Evolutionary conservation across 2,113 vertebrate genomes (phyloP).

Genomic region (Podilymbus podiceps): DNA sequence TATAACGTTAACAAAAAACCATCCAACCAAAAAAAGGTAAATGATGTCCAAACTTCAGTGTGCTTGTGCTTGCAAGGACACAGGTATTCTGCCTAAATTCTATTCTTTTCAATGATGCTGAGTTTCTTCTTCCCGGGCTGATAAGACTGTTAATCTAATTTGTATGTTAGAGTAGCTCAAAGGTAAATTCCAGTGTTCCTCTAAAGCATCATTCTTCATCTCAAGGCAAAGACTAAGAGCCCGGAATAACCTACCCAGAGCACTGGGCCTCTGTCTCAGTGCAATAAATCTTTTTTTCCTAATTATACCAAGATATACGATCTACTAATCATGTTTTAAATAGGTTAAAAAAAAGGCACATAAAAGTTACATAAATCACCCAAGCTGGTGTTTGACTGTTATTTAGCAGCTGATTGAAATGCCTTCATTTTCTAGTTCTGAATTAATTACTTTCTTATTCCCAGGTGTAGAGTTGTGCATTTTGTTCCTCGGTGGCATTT

Average conservation of each 20-base stretch:
- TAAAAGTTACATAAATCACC: not conserved
- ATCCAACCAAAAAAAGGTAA: not conserved
- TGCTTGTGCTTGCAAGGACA: not conserved
- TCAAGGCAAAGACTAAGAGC: not conserved
- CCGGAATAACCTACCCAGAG: not conserved
- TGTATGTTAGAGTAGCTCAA: not conserved
- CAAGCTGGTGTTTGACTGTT: not conserved
- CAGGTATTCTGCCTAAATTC: not conserved
- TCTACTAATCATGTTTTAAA: not conserved
- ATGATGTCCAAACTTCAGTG: not conserved
- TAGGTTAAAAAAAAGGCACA: not conserved
- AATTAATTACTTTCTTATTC: not conserved
- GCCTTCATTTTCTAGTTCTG: not conserved
- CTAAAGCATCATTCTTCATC: not conserved
- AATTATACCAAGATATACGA: not conserved
- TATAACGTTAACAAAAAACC: not conserved
- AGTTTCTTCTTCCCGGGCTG: not conserved
- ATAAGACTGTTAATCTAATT: not conserved
- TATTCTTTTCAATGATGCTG: not conserved
- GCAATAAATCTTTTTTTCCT: not conserved
- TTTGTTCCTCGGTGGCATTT: not conserved
- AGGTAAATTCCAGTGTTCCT: not conserved
- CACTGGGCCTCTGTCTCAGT: not conserved
- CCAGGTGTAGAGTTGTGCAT: not conserved
- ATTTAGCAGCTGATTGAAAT: not conserved